Conservation (phyloP, 2,797 vertebrate species). For the Amazona finschi region DNA sequence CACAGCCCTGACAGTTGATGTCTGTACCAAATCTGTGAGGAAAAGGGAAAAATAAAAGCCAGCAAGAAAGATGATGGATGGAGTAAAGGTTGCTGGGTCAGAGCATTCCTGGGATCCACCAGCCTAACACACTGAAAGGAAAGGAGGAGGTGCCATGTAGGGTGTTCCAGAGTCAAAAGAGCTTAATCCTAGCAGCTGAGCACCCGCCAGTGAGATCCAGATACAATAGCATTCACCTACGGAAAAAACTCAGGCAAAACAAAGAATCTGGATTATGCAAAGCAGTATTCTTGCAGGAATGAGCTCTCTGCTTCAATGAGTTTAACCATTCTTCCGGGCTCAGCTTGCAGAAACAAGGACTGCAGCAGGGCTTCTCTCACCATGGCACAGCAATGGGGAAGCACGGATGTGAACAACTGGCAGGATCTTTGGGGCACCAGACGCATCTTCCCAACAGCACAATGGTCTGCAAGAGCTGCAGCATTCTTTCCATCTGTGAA, state of each 20-base stretch:
- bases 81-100: background rate
- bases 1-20: background rate
- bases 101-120: rapidly evolving
- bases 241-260: background rate
- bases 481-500: background rate
- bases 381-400: background rate
- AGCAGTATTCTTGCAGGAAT: background rate
- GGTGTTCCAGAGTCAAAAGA: background rate
- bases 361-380: background rate
- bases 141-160: background rate
- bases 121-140: background rate
- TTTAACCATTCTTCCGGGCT: background rate
- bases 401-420: background rate
- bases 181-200: background rate
- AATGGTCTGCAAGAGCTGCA: background rate
- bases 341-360: background rate
- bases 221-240: rapidly evolving
- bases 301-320: rapidly evolving
- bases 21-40: background rate
- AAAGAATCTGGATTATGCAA: background rate
- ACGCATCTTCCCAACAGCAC: background rate
- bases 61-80: background rate
- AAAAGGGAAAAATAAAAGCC: background rate
- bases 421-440: background rate
- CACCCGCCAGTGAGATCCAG: background rate